A percentile compares a stretch with the other conserved stretches of the same genome.
Evolutionary conservation across 2,888 invertebrate species (phyloP).

Genomic region (Cylloceria caligata): DNA sequence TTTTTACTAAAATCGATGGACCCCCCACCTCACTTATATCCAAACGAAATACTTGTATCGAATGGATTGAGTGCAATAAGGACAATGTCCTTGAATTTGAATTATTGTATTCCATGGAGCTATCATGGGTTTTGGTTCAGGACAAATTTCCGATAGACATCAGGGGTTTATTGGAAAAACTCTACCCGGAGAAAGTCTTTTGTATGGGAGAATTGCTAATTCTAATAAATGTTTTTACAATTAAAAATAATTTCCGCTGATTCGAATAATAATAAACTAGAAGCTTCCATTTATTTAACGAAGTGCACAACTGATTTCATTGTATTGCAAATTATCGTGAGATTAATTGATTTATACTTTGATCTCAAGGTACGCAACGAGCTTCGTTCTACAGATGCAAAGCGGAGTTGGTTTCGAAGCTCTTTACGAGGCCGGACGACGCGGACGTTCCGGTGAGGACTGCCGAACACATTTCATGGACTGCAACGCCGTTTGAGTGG

Average conservation of each 20-base stretch:
- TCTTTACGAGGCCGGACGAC: conserved; percentile 93
- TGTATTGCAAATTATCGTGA: not conserved
- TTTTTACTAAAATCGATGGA: no score
- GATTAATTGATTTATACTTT: conserved; percentile 1
- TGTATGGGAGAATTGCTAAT: not conserved
- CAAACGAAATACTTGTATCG: no score
- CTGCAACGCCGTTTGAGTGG: conserved; percentile 94
- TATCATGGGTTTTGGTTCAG: no score
- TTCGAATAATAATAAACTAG: conserved; percentile 9
- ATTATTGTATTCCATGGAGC: no score
- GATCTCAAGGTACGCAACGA: conserved; percentile 91
- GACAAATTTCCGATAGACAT: no score
- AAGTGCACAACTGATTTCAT: no score
- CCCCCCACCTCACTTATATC: no score
- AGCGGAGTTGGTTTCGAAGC: conserved; percentile 90
- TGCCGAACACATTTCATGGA: conserved; percentile 94
- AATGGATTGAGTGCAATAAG: no score
- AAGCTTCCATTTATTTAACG: no score
- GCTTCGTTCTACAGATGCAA: conserved; percentile 92
- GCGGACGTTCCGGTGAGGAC: conserved; percentile 94
- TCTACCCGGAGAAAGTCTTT: no score
- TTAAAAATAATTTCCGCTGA: not conserved
- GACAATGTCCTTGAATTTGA: no score
- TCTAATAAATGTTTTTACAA: not conserved
- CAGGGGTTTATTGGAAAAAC: no score